Evolutionary conservation across 2,797 vertebrate genomes (phyloP), one percentile per base, ranked within the genome.

Genomic region (Morus bassanus): DNA sequence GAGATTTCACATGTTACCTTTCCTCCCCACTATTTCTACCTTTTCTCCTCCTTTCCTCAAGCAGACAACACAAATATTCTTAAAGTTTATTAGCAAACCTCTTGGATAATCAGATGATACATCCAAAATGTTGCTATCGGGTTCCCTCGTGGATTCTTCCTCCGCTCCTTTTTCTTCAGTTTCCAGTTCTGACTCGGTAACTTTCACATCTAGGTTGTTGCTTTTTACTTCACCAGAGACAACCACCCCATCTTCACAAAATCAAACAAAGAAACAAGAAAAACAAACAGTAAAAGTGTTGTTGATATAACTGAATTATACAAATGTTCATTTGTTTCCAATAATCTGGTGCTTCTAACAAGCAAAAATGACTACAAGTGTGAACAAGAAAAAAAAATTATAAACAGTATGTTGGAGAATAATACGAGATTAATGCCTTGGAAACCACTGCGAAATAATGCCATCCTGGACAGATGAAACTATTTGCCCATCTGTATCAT

Each of bases 71-170:
- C 3, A 80, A 92, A 85, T 50, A 83, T 82, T 75, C n/a, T 28
- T n/a, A 33, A 22, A 84, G 37, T 79, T 72, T 81, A 59, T 21
- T 73, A 82, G 33, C 96, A 96, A 97, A 98, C 93, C 96, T 97
- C 91, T 94, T 73, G 80, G 96, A 90, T 95, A 96, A 77, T 90
- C 72, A 87, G 97, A 87, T 10, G 95, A 97, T 27, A 77, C 19
- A 68, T 96, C 93, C 93, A 97, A 84, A 83, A 96, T 84, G 84
- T 51, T 95, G 80, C 84, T 92, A 24, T 95, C 64, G 1, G 88
- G 51, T 68, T 97, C 93, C 89, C 81, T 91, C 28, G 87, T 31
- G 53, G 56, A 60, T 70, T 93, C 92, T 63, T 94, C 78, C 46
- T 97, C 77, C 1, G 2, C 56, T 95, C 74, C 64, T 95, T 96